These are phyloP conservation scores for Adelognathus sp. DNA, from an alignment of 2,888 invertebrate genomes.

Conservation along the genomic window DNA sequence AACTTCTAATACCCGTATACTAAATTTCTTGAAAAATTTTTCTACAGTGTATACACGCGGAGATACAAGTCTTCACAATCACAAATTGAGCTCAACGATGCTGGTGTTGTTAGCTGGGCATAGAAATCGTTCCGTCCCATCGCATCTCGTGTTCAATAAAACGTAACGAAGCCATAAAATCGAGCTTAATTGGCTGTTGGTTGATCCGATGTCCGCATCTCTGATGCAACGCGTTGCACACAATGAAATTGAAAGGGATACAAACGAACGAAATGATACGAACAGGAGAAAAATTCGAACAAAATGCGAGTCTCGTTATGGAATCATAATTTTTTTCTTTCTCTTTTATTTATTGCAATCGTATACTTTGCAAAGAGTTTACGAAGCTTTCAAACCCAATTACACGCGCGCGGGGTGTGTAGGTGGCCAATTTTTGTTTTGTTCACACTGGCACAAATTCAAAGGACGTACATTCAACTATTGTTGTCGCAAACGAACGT, in stretches of 20 bases:
- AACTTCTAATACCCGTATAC: slow-evolving; percentile 38
- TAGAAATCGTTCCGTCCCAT: background rate
- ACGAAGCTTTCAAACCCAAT: slow-evolving; percentile 44
- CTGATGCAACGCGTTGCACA: background rate
- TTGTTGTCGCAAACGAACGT: slow-evolving; percentile 21
- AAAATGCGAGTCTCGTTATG: background rate
- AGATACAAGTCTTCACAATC: too few relatives aligned
- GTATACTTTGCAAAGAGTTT: slow-evolving; percentile 48
- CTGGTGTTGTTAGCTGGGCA: background rate
- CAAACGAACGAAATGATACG: background rate
- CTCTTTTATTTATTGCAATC: slow-evolving; percentile 59
- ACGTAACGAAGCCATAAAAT: background rate
- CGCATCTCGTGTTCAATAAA: background rate
- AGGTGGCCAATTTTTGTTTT: background rate
- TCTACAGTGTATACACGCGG: too few relatives aligned
- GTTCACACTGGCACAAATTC: slow-evolving; percentile 5
- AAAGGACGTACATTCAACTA: slow-evolving; percentile 41
- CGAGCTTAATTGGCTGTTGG: background rate
- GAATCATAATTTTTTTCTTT: slow-evolving; percentile 30
- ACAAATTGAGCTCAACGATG: background rate
- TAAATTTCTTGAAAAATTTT: too few relatives aligned
- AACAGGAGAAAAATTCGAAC: background rate
- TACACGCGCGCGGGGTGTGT: slow-evolving; percentile 20
- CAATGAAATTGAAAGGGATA: background rate
- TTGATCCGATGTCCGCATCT: background rate